Conservation (phyloP, 2,888 invertebrate genomes). For the Hydrotaea diabolus region DNA sequence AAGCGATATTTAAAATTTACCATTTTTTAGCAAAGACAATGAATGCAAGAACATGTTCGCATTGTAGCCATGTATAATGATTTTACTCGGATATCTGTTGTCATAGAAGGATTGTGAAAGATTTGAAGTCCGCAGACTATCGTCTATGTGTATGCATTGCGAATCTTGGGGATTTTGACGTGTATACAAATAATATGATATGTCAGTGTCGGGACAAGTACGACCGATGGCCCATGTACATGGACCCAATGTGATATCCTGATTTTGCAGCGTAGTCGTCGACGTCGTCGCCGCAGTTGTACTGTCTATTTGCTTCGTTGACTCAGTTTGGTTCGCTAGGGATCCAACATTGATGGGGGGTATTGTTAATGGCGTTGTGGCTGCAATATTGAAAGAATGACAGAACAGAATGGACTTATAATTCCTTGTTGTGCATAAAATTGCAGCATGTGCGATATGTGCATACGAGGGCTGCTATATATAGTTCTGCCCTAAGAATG, state of each 20-base stretch:
- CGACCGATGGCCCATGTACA: slow-evolving; percentile 80
- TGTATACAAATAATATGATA: slow-evolving; percentile 84
- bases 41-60: slow-evolving; percentile 84
- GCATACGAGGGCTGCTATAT: no score
- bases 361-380: not conserved
- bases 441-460: no score
- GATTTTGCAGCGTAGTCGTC: slow-evolving; percentile 38
- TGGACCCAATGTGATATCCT: slow-evolving; percentile 79
- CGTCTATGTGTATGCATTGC: slow-evolving; percentile 81
- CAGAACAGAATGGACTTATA: no score
- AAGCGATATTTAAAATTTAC: slow-evolving; percentile 74
- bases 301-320: slow-evolving; percentile 28
- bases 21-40: slow-evolving; percentile 83
- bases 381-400: no score
- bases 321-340: slow-evolving; percentile 17
- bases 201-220: slow-evolving; percentile 83
- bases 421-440: no score
- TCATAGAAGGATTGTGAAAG: slow-evolving; percentile 82
- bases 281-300: slow-evolving; percentile 30
- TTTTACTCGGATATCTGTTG: slow-evolving; percentile 82
- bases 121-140: slow-evolving; percentile 82
- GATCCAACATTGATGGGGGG: slow-evolving; percentile 26
- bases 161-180: slow-evolving; percentile 81
- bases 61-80: slow-evolving; percentile 87
- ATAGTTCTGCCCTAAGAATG: no score